Evolutionary conservation across 2,888 invertebrate genomes (phyloP).

Genomic region (Lasius fuliginosus): DNA sequence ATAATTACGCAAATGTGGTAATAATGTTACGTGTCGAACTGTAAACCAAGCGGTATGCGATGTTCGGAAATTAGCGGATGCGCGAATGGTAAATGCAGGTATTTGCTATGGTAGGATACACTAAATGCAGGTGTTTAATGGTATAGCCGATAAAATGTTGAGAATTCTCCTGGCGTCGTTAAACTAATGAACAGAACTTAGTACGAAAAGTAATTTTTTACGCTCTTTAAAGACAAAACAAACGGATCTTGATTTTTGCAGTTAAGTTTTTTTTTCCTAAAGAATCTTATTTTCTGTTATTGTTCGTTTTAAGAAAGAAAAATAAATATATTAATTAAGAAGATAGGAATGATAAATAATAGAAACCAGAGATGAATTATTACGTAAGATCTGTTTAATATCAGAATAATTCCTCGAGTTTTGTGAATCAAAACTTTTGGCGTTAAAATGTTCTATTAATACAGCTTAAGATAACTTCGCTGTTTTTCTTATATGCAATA

Average conservation of each 20-base stretch:
- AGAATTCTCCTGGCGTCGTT: constrained; percentile 23
- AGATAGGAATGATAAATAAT: not conserved
- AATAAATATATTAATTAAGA: not conserved
- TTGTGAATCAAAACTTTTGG: constrained; percentile 4
- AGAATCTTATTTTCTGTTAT: not conserved
- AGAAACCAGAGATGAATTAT: not conserved
- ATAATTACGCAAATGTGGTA: constrained; percentile 49
- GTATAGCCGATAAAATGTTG: constrained; percentile 40
- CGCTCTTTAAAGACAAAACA: not conserved
- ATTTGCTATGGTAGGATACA: constrained; percentile 30
- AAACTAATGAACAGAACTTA: constrained; percentile 42
- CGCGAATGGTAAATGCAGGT: constrained; percentile 38
- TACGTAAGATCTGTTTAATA: constrained; percentile 14
- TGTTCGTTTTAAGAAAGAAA: not conserved
- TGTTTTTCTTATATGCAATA: constrained; percentile 16
- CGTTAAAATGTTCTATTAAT: constrained; percentile 25
- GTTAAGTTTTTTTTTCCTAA: constrained; percentile 17
- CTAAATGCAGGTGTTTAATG: constrained; percentile 39
- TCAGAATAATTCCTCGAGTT: not conserved
- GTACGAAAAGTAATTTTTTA: not conserved
- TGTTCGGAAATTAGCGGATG: constrained; percentile 50
- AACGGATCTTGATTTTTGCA: not conserved
- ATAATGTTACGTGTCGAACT: constrained; percentile 56
- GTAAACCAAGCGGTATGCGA: constrained; percentile 52
- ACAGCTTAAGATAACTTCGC: constrained; percentile 1